A percentile compares a stretch with the other conserved stretches of the same genome.
Evolutionary conservation across 1,140 invertebrate genomes (phyloP).

Genomic region (Drosophila punjabiensis): DNA sequence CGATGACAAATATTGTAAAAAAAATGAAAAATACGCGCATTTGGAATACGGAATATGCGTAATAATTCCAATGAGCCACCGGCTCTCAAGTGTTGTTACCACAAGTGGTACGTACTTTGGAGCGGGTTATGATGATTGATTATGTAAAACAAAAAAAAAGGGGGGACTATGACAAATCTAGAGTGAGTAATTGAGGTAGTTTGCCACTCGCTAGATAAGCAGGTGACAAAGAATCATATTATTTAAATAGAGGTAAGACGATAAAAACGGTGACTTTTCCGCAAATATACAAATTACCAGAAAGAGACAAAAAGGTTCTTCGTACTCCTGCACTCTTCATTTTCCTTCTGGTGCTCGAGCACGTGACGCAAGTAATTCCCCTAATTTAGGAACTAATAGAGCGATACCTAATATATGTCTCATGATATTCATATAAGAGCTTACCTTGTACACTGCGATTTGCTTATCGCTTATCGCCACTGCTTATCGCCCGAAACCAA

Average conservation of each 20-base stretch:
- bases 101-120: conserved; percentile 35
- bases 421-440: conserved; percentile 60
- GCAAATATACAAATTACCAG: background rate
- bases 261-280: conserved; percentile 11
- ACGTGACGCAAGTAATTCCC: conserved; percentile 41
- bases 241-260: background rate
- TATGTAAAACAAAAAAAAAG: conserved; percentile 42
- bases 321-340: conserved; percentile 6
- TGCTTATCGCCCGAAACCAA: conserved; percentile 40
- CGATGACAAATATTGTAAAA: conserved; percentile 33
- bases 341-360: background rate
- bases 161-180: background rate
- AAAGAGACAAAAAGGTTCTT: background rate
- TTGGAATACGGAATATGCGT: conserved; percentile 40
- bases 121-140: conserved; percentile 35
- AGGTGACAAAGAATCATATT: conserved; percentile 6
- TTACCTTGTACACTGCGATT: conserved; percentile 47
- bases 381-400: conserved; percentile 28
- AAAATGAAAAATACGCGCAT: background rate
- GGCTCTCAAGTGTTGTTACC: conserved; percentile 23
- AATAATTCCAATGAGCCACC: conserved; percentile 42
- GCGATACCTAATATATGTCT: conserved; percentile 60
- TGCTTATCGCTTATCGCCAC: conserved; percentile 51
- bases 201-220: conserved; percentile 15
- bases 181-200: conserved; percentile 44